Base-by-base conservation (phyloP, 2,888 invertebrate species). In the Ligdia adustata region DNA sequence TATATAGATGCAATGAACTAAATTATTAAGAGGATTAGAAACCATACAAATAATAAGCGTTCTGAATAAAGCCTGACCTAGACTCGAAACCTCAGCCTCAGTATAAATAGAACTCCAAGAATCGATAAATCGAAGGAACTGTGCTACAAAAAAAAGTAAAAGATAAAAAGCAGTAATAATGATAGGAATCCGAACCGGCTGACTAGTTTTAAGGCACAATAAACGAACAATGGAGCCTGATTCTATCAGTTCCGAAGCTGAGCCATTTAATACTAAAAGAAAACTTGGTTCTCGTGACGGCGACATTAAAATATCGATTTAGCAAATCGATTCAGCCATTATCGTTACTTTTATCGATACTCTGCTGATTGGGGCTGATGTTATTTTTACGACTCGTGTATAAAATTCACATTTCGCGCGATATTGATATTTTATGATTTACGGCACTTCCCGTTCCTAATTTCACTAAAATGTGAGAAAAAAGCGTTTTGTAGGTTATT, bases 301-400 rank as follows among this genome's bases (percentile, higher is more conserved):
- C 9, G 48, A 51, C 28, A 42, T 49, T 53, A 54, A 50, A 44
- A 41, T 44, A 50, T 46, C 50, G 52, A 50, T 44, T 27, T 20
- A 18, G 33, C 41, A 42, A 51, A 50, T 42, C 45, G 50, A 46
- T 50, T 43, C 9, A 46, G 24, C 45, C 39, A 42, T 39, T 52
- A 57, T 47, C 44, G 49, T 52, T 57, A 52, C 40, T 48, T 53
- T 54, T 57, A 57, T 57, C 35, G 49, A 49, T 49, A 53, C 53
- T 56, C 42, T 28, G 44, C 50, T 56, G 56, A 56, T 56, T 56
- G 51, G 48, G 28, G 35, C 28, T 43, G 52, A 52, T 52, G 47
- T 27, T 43, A 44, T 44, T 47, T 56, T 53, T 56, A 53, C 45
- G 56, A 53, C 31, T 20, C 26, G 35, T 39, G 45, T 56, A 39